phyloP scores from a whole-genome alignment of 2,113 vertebrate genomes.

The Zapus hudsonius region DNA sequence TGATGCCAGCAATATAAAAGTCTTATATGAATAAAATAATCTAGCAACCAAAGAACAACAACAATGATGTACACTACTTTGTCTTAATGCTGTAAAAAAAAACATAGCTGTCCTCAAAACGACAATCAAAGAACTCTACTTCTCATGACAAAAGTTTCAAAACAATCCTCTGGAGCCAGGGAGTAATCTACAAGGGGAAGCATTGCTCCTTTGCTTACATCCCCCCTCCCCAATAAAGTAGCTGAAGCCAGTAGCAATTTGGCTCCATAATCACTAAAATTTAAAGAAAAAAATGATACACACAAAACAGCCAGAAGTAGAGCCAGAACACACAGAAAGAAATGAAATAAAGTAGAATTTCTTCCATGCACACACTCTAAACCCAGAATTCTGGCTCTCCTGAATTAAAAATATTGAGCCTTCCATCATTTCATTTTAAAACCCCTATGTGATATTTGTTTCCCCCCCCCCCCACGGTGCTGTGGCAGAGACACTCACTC shows the following conservation, averaged over 20 bases:
- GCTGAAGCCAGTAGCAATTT: not conserved
- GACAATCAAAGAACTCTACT: not conserved
- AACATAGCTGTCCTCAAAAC: not conserved
- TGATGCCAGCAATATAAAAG: not conserved
- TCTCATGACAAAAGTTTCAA: not conserved
- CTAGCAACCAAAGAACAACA: not conserved
- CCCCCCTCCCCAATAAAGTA: not conserved
- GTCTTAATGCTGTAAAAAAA: not conserved
- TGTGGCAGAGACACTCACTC: not conserved
- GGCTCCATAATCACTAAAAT: not conserved
- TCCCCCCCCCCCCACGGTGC: not conserved
- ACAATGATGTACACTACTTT: not conserved
- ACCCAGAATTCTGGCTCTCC: not conserved
- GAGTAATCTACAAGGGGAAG: not conserved
- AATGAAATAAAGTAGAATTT: not conserved
- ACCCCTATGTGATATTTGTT: not conserved
- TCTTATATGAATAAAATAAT: not conserved
- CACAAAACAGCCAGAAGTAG: not conserved
- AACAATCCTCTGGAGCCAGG: not conserved
- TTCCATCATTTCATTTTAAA: not conserved
- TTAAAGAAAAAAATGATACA: not conserved
- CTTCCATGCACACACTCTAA: not conserved
- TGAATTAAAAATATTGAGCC: not conserved
- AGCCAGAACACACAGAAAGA: not conserved
- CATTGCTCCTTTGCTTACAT: fast-evolving